Evolutionary conservation across 2,113 vertebrate species (phyloP).

Genomic region (western clawed frog (Xenopus tropicalis)): DNA sequence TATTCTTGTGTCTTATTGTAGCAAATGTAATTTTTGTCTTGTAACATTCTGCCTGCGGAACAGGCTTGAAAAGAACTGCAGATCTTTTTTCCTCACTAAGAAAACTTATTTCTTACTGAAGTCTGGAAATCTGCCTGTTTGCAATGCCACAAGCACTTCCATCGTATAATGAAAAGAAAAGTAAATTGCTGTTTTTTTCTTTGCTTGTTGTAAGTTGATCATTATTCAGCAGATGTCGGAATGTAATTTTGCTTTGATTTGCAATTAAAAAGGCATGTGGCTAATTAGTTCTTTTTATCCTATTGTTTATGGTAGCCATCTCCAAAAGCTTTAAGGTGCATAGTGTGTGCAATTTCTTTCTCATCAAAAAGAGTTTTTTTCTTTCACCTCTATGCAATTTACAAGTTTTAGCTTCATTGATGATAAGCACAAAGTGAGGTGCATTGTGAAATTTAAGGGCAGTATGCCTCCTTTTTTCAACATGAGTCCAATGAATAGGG

Average conservation of each 20-base stretch:
- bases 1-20: constrained; percentile 26
- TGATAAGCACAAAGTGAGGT: too few species aligned
- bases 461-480: too few species aligned
- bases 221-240: constrained; percentile 23
- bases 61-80: constrained; percentile 29
- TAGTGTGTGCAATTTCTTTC: too few species aligned
- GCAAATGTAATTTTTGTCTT: constrained; percentile 34
- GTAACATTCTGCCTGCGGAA: constrained; percentile 33
- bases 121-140: constrained; percentile 24
- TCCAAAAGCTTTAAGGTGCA: not conserved
- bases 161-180: constrained; percentile 29
- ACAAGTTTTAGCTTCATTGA: too few species aligned
- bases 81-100: constrained; percentile 9
- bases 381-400: too few species aligned
- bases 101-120: constrained; percentile 38
- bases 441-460: too few species aligned
- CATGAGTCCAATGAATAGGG: too few species aligned
- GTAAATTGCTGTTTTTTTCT: not conserved
- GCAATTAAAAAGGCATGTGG: constrained; percentile 12
- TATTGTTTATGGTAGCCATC: constrained; percentile 12
- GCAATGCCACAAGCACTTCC: constrained; percentile 10
- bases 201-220: not conserved
- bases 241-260: constrained; percentile 7
- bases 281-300: constrained; percentile 18
- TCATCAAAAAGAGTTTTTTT: too few species aligned